Evolutionary conservation across 2,888 invertebrate genomes (phyloP).

Genomic region (Acleris laterana): DNA sequence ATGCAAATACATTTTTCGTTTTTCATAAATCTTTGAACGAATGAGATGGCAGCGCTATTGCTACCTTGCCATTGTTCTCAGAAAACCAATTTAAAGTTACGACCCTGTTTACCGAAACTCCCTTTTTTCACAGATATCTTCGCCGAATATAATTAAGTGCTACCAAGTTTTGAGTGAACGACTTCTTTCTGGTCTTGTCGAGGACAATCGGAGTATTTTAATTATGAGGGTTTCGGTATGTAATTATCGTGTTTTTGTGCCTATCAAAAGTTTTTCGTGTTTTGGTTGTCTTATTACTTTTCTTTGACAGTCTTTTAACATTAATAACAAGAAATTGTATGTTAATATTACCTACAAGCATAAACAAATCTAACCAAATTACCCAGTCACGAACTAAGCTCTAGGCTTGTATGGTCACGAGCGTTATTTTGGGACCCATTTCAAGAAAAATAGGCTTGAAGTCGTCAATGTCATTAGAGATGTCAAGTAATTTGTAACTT

Average conservation of each 20-base stretch:
- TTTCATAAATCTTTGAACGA: slow-evolving; percentile 50
- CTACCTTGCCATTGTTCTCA: slow-evolving; percentile 40
- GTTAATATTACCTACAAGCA: no score
- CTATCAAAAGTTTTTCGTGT: background rate
- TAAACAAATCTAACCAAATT: no score
- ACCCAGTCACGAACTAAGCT: no score
- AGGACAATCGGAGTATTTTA: slow-evolving; percentile 23
- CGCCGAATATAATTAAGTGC: slow-evolving; percentile 61
- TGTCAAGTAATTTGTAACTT: no score
- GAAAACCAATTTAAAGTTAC: slow-evolving; percentile 68
- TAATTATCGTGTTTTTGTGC: slow-evolving; percentile 5
- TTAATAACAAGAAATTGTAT: no score
- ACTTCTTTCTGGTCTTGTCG: slow-evolving; percentile 12
- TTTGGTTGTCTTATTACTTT: background rate
- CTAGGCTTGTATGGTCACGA: no score
- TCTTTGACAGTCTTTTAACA: no score
- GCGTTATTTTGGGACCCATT: no score
- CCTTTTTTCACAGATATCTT: slow-evolving; percentile 61
- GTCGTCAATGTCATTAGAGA: no score
- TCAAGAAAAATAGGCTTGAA: no score
- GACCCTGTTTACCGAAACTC: slow-evolving; percentile 64
- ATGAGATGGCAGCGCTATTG: slow-evolving; percentile 49
- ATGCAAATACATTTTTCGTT: slow-evolving; percentile 37
- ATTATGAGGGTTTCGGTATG: slow-evolving; percentile 9
- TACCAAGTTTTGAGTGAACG: slow-evolving; percentile 38